Conservation (phyloP, 2,797 vertebrate species). For the Momotus momota region DNA sequence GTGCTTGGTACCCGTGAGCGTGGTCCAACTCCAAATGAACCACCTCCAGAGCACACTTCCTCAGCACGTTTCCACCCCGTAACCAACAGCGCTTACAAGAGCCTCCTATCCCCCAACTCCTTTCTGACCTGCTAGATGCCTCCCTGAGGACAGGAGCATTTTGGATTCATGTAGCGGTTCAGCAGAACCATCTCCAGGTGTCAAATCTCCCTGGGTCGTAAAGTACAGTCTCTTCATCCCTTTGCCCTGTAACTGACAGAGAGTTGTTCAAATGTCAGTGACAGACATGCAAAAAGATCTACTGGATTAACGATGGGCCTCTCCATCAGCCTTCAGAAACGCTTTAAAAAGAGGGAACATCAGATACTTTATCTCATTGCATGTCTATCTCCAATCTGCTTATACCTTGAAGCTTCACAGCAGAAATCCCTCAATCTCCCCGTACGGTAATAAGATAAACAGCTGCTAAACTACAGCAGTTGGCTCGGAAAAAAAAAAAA, state of each 20-base stretch:
- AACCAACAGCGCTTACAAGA: not conserved
- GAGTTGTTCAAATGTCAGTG: not conserved
- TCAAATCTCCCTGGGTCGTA: not conserved
- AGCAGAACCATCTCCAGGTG: not conserved
- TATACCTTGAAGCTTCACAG: not conserved
- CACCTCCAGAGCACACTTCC: not conserved
- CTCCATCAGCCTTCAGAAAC: not conserved
- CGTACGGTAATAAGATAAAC: not conserved
- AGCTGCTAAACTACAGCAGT: not conserved
- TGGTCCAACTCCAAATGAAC: not conserved
- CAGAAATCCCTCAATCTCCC: not conserved
- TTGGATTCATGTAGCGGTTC: not conserved
- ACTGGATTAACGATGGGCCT: not conserved
- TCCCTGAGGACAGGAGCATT: not conserved
- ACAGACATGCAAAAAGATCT: not conserved
- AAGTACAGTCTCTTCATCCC: not conserved
- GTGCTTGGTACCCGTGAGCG: not conserved
- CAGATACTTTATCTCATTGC: not conserved
- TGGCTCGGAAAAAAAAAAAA: not conserved
- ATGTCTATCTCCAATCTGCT: not conserved
- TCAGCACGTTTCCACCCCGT: not conserved
- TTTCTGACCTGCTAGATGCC: not conserved
- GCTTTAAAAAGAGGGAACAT: not conserved
- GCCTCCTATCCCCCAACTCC: not conserved
- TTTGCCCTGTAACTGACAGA: not conserved